Conservation (phyloP, 2,797 vertebrate genomes). For the Enteromius unitaeniatus region DNA sequence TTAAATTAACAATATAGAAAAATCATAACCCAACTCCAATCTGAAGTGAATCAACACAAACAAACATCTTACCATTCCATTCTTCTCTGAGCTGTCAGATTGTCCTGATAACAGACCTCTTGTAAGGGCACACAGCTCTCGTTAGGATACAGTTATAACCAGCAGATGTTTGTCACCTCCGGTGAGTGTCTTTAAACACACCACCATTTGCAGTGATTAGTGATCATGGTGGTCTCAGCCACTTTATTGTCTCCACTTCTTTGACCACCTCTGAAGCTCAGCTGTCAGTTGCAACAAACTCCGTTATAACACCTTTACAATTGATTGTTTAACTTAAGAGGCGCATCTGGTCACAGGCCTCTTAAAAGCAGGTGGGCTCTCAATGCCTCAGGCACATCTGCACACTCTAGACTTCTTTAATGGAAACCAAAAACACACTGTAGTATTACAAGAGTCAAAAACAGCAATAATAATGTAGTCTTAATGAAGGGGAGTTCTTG, state of each 20-base stretch:
- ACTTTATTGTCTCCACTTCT: not conserved
- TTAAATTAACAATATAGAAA: not conserved
- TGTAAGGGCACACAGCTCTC: not conserved
- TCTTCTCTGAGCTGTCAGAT: not conserved
- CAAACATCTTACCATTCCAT: not conserved
- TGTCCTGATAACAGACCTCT: not conserved
- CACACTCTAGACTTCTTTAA: not conserved
- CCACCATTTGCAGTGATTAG: not conserved
- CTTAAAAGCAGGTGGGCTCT: not conserved
- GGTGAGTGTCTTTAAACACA: not conserved
- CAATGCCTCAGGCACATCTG: not conserved
- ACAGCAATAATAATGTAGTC: not conserved
- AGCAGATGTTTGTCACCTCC: not conserved
- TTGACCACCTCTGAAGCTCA: conserved; percentile 17
- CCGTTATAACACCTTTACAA: not conserved
- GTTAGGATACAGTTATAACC: conserved; percentile 16
- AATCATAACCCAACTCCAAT: not conserved
- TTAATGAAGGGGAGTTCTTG: not conserved
- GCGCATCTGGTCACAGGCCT: not conserved
- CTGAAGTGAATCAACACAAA: not conserved
- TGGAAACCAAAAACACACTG: conserved; percentile 1
- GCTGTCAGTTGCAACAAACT: not conserved
- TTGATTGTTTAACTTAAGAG: not conserved
- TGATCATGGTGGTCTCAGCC: conserved; percentile 16
- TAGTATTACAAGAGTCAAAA: not conserved